Evolutionary conservation across 1,140 invertebrate genomes (phyloP).

Genomic region (Cyclina sinensis): DNA sequence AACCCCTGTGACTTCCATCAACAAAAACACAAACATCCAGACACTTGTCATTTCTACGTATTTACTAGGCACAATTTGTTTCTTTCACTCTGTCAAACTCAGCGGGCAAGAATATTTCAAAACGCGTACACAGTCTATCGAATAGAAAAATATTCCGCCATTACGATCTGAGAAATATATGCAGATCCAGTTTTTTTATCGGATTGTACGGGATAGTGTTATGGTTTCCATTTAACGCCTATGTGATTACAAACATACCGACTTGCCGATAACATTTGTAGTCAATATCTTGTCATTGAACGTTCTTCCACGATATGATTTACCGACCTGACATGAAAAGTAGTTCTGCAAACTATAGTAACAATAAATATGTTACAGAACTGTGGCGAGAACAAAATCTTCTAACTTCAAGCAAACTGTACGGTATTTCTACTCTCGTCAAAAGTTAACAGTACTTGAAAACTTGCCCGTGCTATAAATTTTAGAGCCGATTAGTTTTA

Average conservation of each 20-base stretch:
- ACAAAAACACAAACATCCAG: constrained; percentile 3
- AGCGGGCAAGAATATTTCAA: constrained; percentile 19
- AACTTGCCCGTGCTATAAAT: too few relatives aligned
- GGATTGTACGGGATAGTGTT: neutral
- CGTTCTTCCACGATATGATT: neutral
- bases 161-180: neutral
- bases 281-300: constrained; percentile 21
- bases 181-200: neutral
- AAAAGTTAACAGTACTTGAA: too few relatives aligned
- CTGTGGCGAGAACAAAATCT: too few relatives aligned
- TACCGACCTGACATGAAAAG: constrained; percentile 6
- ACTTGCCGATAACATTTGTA: constrained; percentile 10
- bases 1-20: neutral
- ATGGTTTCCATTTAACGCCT: neutral
- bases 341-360: neutral
- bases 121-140: neutral
- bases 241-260: neutral
- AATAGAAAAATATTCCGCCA: neutral
- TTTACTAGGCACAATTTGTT: neutral
- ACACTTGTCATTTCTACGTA: neutral
- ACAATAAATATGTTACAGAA: neutral
- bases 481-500: too few relatives aligned
- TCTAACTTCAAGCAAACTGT: too few relatives aligned
- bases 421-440: too few relatives aligned
- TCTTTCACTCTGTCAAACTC: constrained; percentile 26